Evolutionary conservation across 2,113 vertebrate genomes (phyloP).

Genomic region (Rhipidura dahli): DNA sequence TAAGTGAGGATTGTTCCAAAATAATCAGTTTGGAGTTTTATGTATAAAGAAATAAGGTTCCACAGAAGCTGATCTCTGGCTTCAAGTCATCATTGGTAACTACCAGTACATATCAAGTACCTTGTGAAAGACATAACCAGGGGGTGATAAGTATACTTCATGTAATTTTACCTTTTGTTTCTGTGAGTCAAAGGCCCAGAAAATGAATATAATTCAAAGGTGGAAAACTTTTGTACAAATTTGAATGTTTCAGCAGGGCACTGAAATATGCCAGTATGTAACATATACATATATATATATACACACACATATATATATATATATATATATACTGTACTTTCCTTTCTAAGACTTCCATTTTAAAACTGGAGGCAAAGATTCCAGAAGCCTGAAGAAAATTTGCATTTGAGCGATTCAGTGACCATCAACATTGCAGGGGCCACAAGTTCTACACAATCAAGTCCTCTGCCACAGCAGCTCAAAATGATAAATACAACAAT

Average conservation of each 20-base stretch:
- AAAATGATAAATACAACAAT: neutral
- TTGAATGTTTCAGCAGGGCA: neutral
- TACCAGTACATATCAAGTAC: neutral
- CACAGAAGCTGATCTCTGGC: neutral
- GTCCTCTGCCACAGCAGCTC: neutral
- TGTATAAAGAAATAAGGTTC: neutral
- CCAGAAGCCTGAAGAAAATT: neutral
- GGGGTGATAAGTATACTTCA: neutral
- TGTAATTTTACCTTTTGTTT: neutral
- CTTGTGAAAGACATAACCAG: neutral
- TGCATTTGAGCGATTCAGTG: fast-evolving
- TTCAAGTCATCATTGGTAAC: neutral
- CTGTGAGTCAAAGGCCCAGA: neutral
- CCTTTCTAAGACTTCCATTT: neutral
- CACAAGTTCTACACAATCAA: neutral
- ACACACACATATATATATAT: too few relatives aligned
- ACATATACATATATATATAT: fast-evolving
- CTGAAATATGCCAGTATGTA: neutral
- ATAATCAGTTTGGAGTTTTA: neutral
- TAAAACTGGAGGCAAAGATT: neutral
- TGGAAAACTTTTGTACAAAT: neutral
- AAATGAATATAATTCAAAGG: neutral
- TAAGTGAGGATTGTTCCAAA: neutral
- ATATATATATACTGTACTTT: neutral
- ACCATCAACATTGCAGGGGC: fast-evolving